Evolutionary conservation across 35 echinoderm and acorn worm species (phyloP).

Genomic region (Patiria miniata): DNA sequence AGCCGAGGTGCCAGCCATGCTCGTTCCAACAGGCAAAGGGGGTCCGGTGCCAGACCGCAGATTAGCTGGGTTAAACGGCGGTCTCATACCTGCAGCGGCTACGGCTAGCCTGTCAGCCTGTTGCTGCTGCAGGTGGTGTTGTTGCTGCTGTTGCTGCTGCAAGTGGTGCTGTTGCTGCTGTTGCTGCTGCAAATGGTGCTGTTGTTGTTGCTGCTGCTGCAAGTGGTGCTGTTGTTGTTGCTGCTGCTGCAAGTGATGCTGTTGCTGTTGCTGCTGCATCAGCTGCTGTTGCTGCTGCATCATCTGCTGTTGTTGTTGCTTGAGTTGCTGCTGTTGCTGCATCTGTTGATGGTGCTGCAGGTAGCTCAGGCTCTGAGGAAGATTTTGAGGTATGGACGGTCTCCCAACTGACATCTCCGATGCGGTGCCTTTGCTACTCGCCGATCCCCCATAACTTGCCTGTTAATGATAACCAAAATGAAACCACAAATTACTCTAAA

Average conservation of each 20-base stretch:
- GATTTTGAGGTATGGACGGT: constrained; percentile 53
- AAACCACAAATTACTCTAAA: too few species aligned
- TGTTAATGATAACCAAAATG: background rate
- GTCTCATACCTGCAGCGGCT: background rate
- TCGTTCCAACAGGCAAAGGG: constrained; percentile 24
- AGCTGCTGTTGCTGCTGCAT: background rate
- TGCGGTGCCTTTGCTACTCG: constrained; percentile 21
- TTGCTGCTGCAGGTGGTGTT: background rate
- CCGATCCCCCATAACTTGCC: constrained; percentile 1
- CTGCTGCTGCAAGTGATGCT: background rate
- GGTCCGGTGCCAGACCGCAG: constrained; percentile 29
- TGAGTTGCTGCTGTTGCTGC: background rate
- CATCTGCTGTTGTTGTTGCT: background rate
- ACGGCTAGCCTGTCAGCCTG: background rate
- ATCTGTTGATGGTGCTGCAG: constrained; percentile 21
- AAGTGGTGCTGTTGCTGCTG: background rate
- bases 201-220: background rate
- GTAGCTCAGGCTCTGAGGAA: constrained; percentile 37
- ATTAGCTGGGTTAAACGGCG: background rate
- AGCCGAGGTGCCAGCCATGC: constrained; percentile 56
- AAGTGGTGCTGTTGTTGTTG: constrained; percentile 20
- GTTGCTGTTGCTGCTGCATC: background rate
- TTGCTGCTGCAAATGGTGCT: background rate
- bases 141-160: constrained; percentile 10
- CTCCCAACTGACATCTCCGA: constrained; percentile 48